phyloP scores from a whole-genome alignment of 35 echinoderm and acorn worm genomes.

The Heliocidaris tuberculata region DNA sequence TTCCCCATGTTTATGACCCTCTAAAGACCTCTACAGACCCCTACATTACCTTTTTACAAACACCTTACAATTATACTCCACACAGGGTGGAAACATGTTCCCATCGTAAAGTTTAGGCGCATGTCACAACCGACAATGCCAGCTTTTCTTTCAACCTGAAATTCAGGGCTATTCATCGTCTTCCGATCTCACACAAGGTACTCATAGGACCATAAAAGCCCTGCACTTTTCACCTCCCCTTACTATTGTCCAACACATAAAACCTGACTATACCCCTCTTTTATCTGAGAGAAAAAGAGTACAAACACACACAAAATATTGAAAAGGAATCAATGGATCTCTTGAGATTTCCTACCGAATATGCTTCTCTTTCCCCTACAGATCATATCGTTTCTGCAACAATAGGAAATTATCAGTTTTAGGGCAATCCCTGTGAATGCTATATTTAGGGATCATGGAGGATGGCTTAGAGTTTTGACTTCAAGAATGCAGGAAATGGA shows the following conservation, averaged over 20 bases:
- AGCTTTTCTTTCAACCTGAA: neutral
- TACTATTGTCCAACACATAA: neutral
- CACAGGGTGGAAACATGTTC: neutral
- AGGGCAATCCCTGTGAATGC: neutral
- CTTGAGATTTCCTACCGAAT: neutral
- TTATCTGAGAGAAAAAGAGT: neutral
- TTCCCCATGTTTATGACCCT: neutral
- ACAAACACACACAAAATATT: neutral
- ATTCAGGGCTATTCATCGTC: neutral
- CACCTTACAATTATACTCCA: neutral
- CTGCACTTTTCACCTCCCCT: slow-evolving; percentile 7
- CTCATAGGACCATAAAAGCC: neutral
- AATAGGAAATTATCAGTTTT: neutral
- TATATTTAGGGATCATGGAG: neutral
- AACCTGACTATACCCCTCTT: neutral
- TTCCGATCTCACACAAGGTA: neutral
- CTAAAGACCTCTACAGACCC: neutral
- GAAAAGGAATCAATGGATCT: neutral
- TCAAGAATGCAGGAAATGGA: neutral
- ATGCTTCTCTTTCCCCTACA: neutral
- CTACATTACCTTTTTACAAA: neutral
- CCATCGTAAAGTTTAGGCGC: neutral
- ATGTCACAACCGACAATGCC: neutral
- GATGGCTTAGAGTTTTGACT: neutral
- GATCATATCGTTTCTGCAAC: neutral